Percentiles rank a stretch among this genome's conserved stretches.
Conservation (phyloP, 2,113 vertebrate genomes). For the Oryzias woworae region DNA sequence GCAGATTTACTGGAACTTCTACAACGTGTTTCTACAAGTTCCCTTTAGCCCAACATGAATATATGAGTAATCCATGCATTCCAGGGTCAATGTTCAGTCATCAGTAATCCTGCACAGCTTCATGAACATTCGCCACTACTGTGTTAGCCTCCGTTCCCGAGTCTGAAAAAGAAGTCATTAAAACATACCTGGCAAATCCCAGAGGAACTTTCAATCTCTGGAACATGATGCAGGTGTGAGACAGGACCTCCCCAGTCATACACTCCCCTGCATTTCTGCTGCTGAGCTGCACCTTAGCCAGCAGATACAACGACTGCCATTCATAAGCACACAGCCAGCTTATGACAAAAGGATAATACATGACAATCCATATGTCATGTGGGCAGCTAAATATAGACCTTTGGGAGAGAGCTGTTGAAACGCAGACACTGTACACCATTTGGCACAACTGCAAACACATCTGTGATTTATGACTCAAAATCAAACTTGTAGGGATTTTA, state of each 20-base stretch:
- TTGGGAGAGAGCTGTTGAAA: slow-evolving; percentile 13
- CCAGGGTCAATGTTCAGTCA: no score
- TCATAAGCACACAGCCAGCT: slow-evolving; percentile 50
- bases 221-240: slow-evolving; percentile 42
- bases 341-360: slow-evolving; percentile 56
- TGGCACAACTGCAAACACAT: no score
- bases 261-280: background rate
- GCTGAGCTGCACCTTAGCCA: background rate
- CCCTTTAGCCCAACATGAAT: no score
- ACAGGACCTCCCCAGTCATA: no score
- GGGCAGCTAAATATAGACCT: slow-evolving; percentile 55
- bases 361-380: slow-evolving; percentile 52
- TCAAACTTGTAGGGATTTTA: no score
- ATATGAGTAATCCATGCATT: no score
- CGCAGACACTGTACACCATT: background rate
- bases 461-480: no score
- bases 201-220: slow-evolving; percentile 61
- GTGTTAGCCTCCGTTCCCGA: background rate
- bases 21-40: no score
- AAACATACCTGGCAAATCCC: slow-evolving; percentile 62
- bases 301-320: slow-evolving; percentile 19
- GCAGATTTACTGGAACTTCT: no score
- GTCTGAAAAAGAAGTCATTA: background rate
- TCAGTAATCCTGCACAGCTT: no score
- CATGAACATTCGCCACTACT: no score